A percentile compares a stretch with the other conserved stretches of the same genome.
phyloP scores from a whole-genome alignment of 1,140 invertebrate species.

The Macrocentrus cingulum region DNA sequence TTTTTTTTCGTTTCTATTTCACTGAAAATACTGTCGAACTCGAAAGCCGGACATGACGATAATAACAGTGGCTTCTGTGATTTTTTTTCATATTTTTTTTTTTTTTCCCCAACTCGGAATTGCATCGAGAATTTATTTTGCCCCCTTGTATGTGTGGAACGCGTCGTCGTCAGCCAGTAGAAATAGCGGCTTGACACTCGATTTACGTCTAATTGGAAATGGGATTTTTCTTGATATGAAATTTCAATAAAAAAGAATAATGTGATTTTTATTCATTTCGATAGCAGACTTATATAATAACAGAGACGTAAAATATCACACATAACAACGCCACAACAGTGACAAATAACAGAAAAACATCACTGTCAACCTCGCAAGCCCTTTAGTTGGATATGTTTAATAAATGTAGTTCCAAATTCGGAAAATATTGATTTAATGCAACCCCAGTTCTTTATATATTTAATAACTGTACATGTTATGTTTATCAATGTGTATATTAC shows the following conservation, averaged over 20 bases:
- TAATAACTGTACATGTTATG: constrained; percentile 57
- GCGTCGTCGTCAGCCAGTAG: constrained; percentile 23
- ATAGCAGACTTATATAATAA: background rate
- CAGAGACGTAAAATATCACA: background rate
- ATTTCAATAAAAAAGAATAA: constrained; percentile 11
- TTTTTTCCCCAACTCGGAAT: background rate
- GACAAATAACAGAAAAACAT: constrained; percentile 17
- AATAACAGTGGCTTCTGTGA: constrained; percentile 1
- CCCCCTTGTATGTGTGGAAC: background rate
- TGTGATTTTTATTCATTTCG: too few relatives aligned
- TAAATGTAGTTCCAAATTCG: constrained; percentile 50
- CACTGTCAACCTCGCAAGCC: constrained; percentile 24
- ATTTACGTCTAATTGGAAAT: constrained; percentile 23
- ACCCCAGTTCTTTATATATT: constrained; percentile 48
- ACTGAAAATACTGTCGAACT: background rate
- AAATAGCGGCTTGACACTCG: constrained; percentile 30
- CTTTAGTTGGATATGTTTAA: constrained; percentile 50
- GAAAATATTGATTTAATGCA: constrained; percentile 52
- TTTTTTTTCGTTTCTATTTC: background rate
- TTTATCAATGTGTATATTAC: constrained; percentile 52
- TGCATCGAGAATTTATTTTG: background rate
- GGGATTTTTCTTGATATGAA: background rate
- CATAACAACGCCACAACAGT: background rate
- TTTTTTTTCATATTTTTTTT: constrained; percentile 5
- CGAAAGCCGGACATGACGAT: constrained; percentile 18